These are phyloP conservation scores for Phyllopteryx taeniolatus DNA, from an alignment of 2,113 vertebrate genomes.

Conservation along the genomic window DNA sequence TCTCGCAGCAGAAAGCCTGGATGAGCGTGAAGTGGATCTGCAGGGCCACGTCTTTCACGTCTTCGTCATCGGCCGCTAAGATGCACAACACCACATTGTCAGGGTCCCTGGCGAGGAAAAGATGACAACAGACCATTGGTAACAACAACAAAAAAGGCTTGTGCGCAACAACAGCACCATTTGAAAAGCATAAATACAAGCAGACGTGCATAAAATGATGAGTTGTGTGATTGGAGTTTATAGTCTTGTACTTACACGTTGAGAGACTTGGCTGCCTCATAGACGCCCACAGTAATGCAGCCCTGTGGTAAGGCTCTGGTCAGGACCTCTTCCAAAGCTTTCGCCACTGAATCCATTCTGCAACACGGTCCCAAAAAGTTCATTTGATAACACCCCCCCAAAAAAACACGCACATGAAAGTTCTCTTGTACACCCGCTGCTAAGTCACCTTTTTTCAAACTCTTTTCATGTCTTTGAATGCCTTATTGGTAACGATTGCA, in stretches of 20 bases:
- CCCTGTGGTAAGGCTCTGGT: slow-evolving; percentile 86
- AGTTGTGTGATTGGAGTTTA: not conserved
- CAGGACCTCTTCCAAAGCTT: slow-evolving; percentile 90
- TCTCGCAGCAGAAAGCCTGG: slow-evolving; percentile 96
- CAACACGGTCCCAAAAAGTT: not conserved
- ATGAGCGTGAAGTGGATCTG: slow-evolving; percentile 98
- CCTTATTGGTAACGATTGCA: not conserved
- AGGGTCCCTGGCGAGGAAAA: slow-evolving; percentile 76
- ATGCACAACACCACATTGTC: slow-evolving; percentile 95
- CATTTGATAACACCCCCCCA: not conserved
- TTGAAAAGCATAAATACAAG: not conserved
- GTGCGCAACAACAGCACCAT: not conserved
- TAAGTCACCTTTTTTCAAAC: not conserved
- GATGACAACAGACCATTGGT: not conserved
- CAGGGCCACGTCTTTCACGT: slow-evolving; percentile 87
- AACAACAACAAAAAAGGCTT: not conserved
- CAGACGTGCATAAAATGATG: not conserved
- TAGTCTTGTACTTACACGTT: slow-evolving; percentile 84
- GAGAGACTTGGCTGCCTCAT: slow-evolving; percentile 92
- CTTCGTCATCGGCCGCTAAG: slow-evolving; percentile 90
- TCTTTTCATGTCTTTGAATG: not conserved
- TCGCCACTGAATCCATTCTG: slow-evolving; percentile 93
- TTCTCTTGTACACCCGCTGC: not conserved
- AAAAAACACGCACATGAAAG: not conserved
- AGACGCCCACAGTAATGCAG: slow-evolving; percentile 90